Evolutionary conservation across 2,113 vertebrate species (phyloP).

Genomic region (Muntiacus reevesi): DNA sequence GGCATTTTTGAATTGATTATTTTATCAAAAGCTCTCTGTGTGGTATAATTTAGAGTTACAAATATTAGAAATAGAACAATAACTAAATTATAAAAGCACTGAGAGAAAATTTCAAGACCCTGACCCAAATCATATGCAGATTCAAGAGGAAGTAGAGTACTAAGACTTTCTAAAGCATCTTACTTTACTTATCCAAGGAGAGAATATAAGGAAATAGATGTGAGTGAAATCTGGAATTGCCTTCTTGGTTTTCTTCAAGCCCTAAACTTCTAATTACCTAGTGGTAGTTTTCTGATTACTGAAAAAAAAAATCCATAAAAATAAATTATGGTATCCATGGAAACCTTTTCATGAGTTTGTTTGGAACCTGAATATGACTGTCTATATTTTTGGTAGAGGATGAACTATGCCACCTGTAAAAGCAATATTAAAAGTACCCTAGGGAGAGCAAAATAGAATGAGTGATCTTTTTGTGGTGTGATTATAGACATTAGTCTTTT

Average conservation of each 20-base stretch:
- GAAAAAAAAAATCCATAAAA: slow-evolving; percentile 11
- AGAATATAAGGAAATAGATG: background rate
- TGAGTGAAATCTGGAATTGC: background rate
- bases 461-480: slow-evolving; percentile 45
- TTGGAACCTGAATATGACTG: slow-evolving; percentile 29
- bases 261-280: background rate
- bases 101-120: background rate
- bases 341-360: slow-evolving; percentile 54
- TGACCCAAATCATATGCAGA: background rate
- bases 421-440: slow-evolving; percentile 59
- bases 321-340: slow-evolving; percentile 37
- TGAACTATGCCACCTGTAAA: slow-evolving; percentile 53
- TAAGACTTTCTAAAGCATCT: background rate
- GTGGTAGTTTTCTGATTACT: background rate
- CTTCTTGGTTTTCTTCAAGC: background rate
- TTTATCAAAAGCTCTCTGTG: background rate
- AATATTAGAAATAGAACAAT: slow-evolving; percentile 38
- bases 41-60: background rate
- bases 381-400: slow-evolving; percentile 51
- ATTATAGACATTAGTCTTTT: slow-evolving; percentile 69
- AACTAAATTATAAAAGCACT: background rate
- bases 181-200: background rate
- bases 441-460: slow-evolving; percentile 54
- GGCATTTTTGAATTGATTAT: background rate
- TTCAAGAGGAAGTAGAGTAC: background rate